A percentile compares a stretch with the other conserved stretches of the same genome.
Conservation (phyloP, 2,113 vertebrate genomes). For the Jaculus jaculus region DNA sequence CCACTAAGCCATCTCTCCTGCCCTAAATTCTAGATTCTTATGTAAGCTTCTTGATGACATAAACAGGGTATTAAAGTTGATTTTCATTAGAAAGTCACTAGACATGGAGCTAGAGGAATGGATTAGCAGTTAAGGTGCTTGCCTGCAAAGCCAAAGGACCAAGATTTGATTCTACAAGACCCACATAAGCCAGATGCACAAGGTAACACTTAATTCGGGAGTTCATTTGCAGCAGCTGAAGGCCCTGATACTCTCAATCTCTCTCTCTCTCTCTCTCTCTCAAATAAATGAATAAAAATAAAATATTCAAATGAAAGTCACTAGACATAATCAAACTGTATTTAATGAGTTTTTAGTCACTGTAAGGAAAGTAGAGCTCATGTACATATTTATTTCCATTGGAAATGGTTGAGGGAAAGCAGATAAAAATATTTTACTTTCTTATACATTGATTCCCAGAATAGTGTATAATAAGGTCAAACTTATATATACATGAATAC, state of each 20-base stretch:
- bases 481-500: not conserved
- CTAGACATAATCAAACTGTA: not conserved
- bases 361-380: not conserved
- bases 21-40: not conserved
- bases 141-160: too few species aligned
- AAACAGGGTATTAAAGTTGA: not conserved
- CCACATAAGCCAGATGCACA: too few species aligned
- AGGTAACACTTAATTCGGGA: too few species aligned
- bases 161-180: too few species aligned
- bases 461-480: not conserved
- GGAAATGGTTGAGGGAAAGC: not conserved
- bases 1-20: too few species aligned
- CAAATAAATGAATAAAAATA: too few species aligned
- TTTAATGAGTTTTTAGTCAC: not conserved
- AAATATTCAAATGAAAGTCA: not conserved
- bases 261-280: too few species aligned
- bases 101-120: not conserved
- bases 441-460: not conserved
- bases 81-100: not conserved
- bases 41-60: not conserved
- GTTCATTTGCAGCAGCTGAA: too few species aligned
- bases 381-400: not conserved
- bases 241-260: too few species aligned
- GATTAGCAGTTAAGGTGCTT: too few species aligned
- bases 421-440: not conserved